Evolutionary conservation across 1,140 invertebrate species (phyloP).

Genomic region (Doryteuthis pealeii): DNA sequence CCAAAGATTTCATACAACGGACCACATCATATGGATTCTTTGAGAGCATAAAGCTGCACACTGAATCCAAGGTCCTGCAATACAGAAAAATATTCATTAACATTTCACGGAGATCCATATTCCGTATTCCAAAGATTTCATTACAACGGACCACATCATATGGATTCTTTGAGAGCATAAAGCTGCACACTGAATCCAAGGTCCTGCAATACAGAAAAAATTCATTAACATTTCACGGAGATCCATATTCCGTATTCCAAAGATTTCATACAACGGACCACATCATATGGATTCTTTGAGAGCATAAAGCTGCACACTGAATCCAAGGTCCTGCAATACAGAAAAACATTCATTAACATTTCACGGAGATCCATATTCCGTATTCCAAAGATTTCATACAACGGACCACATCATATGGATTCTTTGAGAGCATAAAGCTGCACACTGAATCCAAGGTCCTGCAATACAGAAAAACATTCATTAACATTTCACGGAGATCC

Average conservation of each 20-base stretch:
- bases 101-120: constrained; percentile 63
- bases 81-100: constrained; percentile 43
- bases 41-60: constrained; percentile 62
- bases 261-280: constrained; percentile 51
- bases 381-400: constrained; percentile 48
- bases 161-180: constrained; percentile 60
- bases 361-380: constrained; percentile 63
- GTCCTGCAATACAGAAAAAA: constrained; percentile 51
- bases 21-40: constrained; percentile 59
- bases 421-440: constrained; percentile 61
- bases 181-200: constrained; percentile 60
- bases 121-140: constrained; percentile 55
- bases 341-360: constrained; percentile 55
- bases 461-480: constrained; percentile 33
- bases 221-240: constrained; percentile 60
- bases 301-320: constrained; percentile 61
- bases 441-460: constrained; percentile 62
- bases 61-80: constrained; percentile 60
- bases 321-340: constrained; percentile 59
- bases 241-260: constrained; percentile 62
- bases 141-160: constrained; percentile 58
- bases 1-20: constrained; percentile 46
- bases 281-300: constrained; percentile 58
- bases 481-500: constrained; percentile 62
- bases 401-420: constrained; percentile 59